These are phyloP conservation scores for Vombatus ursinus DNA, from an alignment of 2,113 vertebrate species.

Conservation along the genomic window DNA sequence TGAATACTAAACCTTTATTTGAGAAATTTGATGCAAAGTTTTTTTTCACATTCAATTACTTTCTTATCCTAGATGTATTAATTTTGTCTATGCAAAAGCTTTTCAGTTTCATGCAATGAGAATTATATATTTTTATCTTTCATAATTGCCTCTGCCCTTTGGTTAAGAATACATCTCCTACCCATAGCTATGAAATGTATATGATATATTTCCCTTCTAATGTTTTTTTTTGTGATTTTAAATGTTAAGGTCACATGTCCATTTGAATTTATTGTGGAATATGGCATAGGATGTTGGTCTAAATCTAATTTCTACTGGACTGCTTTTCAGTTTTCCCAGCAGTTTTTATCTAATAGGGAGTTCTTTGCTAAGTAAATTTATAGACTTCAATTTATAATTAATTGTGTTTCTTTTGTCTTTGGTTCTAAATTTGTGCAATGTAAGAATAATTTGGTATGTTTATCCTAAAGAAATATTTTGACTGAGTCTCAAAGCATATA, in stretches of 20 bases:
- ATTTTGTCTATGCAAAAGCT: background rate
- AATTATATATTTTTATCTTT: background rate
- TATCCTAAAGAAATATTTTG: conserved; percentile 37
- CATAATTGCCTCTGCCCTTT: background rate
- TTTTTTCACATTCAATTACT: background rate
- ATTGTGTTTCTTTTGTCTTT: conserved; percentile 39
- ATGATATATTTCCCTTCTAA: background rate
- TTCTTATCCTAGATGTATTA: background rate
- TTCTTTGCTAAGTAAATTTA: background rate
- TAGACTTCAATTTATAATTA: background rate
- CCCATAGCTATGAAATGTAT: background rate
- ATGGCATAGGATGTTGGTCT: background rate
- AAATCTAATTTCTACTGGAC: background rate
- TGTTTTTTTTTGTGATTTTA: background rate
- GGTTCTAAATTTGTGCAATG: conserved; percentile 36
- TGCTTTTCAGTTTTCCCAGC: background rate
- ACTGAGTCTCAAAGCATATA: conserved; percentile 25
- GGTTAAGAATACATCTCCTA: background rate
- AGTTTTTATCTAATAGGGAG: background rate
- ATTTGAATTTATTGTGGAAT: background rate
- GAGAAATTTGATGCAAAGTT: background rate
- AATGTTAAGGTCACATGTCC: background rate
- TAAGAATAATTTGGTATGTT: conserved; percentile 44
- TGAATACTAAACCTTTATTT: background rate
- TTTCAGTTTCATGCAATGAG: background rate